These are phyloP conservation scores for Glyphotaelius pellucidus DNA, from an alignment of 2,888 invertebrate species.

Conservation along the genomic window DNA sequence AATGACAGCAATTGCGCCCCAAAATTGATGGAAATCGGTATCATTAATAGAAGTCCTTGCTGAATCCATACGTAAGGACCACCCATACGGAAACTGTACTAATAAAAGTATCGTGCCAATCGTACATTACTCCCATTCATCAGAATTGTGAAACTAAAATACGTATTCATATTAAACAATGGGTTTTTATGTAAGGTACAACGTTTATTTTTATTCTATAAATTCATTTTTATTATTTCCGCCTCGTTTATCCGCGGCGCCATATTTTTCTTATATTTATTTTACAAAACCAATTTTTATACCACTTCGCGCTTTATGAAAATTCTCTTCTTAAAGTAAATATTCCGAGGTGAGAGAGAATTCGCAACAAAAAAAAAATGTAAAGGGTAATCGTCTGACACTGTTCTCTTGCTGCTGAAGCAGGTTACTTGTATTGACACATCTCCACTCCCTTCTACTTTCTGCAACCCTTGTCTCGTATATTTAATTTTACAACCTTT, in stretches of 20 bases:
- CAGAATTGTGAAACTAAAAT: no score
- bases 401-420: constrained; percentile 8
- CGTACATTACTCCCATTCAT: no score
- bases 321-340: constrained; percentile 8
- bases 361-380: constrained; percentile 4
- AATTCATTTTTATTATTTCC: not conserved
- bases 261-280: not conserved
- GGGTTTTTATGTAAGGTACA: not conserved
- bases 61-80: no score
- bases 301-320: constrained; percentile 13
- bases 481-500: constrained; percentile 54
- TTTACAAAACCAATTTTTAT: constrained; percentile 19
- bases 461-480: constrained; percentile 15
- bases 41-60: no score
- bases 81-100: no score
- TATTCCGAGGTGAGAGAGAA: not conserved
- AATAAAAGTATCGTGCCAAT: no score
- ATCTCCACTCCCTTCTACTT: not conserved
- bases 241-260: not conserved
- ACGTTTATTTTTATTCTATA: not conserved
- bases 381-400: constrained; percentile 22
- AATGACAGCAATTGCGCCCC: no score
- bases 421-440: constrained; percentile 39
- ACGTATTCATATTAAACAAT: not conserved
- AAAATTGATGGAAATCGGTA: no score